These are phyloP conservation scores for Liopterus haemorrhoidalis DNA, from an alignment of 2,888 invertebrate genomes.

Conservation along the genomic window DNA sequence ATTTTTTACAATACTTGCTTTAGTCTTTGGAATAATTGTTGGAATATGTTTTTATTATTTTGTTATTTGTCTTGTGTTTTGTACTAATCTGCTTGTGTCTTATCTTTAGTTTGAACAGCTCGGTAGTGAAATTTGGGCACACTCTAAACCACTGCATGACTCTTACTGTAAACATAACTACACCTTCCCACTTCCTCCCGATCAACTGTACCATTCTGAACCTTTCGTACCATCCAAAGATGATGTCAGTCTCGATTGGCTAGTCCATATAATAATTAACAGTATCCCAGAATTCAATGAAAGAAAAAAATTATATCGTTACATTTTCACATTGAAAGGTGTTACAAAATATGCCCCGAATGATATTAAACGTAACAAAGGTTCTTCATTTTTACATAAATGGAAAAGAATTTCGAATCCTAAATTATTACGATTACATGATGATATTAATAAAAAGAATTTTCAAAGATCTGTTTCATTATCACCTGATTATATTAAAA, in stretches of 20 bases:
- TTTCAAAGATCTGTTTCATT: conserved; percentile 1
- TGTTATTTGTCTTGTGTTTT: conserved; percentile 17
- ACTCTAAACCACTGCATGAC: conserved; percentile 39
- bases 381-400: conserved; percentile 22
- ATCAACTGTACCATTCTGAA: conserved; percentile 32
- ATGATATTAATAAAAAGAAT: conserved; percentile 19
- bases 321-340: conserved; percentile 43
- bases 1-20: no score
- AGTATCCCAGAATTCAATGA: conserved; percentile 45
- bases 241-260: conserved; percentile 29
- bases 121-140: conserved; percentile 42
- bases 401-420: conserved; percentile 24
- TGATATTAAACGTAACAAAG: conserved; percentile 18
- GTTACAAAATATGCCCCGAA: conserved; percentile 42
- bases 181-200: conserved; percentile 32
- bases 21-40: conserved; percentile 3
- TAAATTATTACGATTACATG: conserved; percentile 25
- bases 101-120: conserved; percentile 20
- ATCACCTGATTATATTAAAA: conserved; percentile 10
- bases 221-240: conserved; percentile 25
- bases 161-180: conserved; percentile 32
- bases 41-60: conserved; percentile 19
- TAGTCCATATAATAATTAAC: conserved; percentile 43
- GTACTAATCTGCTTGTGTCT: conserved; percentile 14
- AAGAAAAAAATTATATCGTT: conserved; percentile 39